phyloP scores from a whole-genome alignment of 1,140 invertebrate species.

The Caenorhabditis inopinata region DNA sequence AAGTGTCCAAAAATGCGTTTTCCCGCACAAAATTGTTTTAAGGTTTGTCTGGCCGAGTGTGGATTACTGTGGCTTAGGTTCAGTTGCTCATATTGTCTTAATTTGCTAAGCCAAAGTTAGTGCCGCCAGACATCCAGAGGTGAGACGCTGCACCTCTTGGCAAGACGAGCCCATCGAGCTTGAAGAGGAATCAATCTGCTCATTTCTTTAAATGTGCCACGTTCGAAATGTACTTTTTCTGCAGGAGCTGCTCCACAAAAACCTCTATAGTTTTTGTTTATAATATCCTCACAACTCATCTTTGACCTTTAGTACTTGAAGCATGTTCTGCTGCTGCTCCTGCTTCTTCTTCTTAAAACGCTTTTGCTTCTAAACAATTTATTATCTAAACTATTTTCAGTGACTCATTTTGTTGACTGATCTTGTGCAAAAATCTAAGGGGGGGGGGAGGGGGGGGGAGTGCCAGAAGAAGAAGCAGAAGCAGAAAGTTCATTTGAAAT shows the following conservation, averaged over 20 bases:
- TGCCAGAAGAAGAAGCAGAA: too few relatives aligned
- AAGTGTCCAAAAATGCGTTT: too few relatives aligned
- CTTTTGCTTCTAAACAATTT: constrained; percentile 8
- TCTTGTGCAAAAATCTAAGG: background rate
- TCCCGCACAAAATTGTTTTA: too few relatives aligned
- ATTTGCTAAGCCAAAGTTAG: too few relatives aligned
- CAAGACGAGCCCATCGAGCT: too few relatives aligned
- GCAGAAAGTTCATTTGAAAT: constrained; percentile 20
- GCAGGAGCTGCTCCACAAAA: background rate
- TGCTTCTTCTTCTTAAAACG: too few relatives aligned
- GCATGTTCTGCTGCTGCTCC: background rate
- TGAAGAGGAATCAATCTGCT: too few relatives aligned
- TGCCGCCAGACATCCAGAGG: too few relatives aligned
- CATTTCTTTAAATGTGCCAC: background rate
- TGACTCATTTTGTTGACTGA: background rate
- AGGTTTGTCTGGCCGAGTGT: too few relatives aligned
- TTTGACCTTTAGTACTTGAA: constrained; percentile 2
- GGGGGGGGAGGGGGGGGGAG: background rate
- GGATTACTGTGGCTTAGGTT: too few relatives aligned
- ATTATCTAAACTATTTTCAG: constrained; percentile 6
- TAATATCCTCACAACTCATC: background rate
- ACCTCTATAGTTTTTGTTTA: constrained; percentile 9
- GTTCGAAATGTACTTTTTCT: background rate
- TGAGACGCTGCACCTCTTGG: too few relatives aligned
- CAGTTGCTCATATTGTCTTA: too few relatives aligned